Base-by-base conservation (phyloP, 2,888 invertebrate species). In the Anodontia alba region DNA sequence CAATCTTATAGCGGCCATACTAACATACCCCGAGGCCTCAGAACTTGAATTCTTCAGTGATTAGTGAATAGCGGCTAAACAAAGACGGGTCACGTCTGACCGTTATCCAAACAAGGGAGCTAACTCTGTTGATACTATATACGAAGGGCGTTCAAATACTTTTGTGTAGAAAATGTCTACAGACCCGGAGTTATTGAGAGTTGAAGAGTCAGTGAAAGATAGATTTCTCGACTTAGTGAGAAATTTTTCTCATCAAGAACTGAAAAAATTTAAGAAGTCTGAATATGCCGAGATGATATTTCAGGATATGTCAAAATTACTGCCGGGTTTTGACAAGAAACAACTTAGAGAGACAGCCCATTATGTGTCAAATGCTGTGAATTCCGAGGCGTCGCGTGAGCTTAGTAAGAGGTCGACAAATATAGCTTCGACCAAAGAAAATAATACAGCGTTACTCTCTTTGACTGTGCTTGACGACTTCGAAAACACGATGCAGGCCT, bases 61-160 rank as follows among this genome's bases (percentile, higher is more conserved):
- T 15, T 49, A 49, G 3, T 49, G 8, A 15, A 15, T 49, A 20
- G 49, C 49, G 49, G 12, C 8, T 49, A 3, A 5, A 15, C n/a
- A 49, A 49, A 49, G 49, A 57, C 57, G 57, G 57, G 57, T 57
- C 57, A 57, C 57, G 57, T 26, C 57, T 5, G 57, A 57, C 29
- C 29, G 57, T 57, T 29, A 26, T 57, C 57, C 57, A 57, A 15
- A 57, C 57, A 57, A 57, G 57, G 57, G 57, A 57, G 29, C 26
- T 57, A 57, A 57, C 57, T 57, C 57, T 26, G 29, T 26, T 29
- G 29, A 15, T 57, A 23, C 29, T 57, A 3, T 57, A 23, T 57
- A n/a, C 57, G 29, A 23, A 23, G 57, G 29, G 29, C 23, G 26
- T 57, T 57, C 26, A 57, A 57, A 7, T 8, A 57, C 8, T 57